Percentiles rank a stretch among this genome's conserved stretches.
phyloP scores from a whole-genome alignment of 2,888 invertebrate genomes.

The Lepidonotus clava region DNA sequence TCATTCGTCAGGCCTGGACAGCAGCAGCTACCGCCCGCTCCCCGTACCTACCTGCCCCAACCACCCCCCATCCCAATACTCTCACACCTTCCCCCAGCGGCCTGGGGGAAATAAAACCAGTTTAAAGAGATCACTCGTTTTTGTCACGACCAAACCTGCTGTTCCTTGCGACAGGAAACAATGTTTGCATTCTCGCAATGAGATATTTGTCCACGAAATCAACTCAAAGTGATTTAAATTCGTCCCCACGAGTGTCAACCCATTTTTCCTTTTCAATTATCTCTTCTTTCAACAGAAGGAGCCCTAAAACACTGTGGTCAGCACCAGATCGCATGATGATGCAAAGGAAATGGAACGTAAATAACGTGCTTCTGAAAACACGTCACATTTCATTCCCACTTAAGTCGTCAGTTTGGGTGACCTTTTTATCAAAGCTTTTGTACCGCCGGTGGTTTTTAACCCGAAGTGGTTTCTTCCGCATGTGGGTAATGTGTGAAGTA shows the following conservation, averaged over 20 bases:
- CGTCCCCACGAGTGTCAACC: constrained; percentile 26
- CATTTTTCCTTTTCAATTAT: background rate
- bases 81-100: background rate
- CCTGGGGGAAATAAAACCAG: background rate
- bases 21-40: background rate
- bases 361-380: background rate
- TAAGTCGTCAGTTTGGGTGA: constrained; percentile 26
- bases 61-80: background rate
- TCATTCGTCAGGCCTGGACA: background rate
- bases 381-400: constrained; percentile 34
- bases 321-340: background rate
- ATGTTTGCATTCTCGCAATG: background rate
- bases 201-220: constrained; percentile 31
- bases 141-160: background rate
- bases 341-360: background rate
- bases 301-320: background rate
- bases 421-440: constrained; percentile 4
- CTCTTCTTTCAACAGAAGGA: constrained; percentile 4
- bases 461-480: background rate
- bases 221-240: constrained; percentile 37
- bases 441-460: background rate
- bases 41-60: background rate
- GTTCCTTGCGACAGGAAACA: background rate
- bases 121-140: background rate
- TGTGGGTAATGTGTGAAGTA: background rate